These are phyloP conservation scores for Elgonia sp. DNA, from an alignment of 2,888 invertebrate genomes.

Conservation along the genomic window DNA sequence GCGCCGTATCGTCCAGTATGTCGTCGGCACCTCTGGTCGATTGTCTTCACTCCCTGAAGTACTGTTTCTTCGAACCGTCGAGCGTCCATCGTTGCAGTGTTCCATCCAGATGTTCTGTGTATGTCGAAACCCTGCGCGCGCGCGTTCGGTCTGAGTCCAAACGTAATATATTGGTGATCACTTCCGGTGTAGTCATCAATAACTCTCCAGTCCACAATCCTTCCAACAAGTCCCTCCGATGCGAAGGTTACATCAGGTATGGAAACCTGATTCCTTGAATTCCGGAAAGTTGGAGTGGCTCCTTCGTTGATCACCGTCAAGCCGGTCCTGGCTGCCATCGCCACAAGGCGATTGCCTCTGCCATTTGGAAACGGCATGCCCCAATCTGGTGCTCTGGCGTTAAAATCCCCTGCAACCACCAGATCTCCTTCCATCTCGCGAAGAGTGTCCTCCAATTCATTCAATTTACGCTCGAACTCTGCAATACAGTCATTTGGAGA, in stretches of 20 bases:
- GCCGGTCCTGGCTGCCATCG: background rate
- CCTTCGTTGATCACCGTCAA: too few relatives aligned
- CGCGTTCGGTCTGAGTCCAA: slow-evolving; percentile 14
- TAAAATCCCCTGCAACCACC: background rate
- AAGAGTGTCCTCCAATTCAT: background rate
- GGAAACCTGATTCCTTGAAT: too few relatives aligned
- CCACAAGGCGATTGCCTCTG: background rate
- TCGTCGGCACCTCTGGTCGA: background rate
- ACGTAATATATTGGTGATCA: slow-evolving; percentile 73
- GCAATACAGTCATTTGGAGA: background rate
- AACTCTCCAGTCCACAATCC: slow-evolving; percentile 71
- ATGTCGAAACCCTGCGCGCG: background rate
- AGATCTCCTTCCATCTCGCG: background rate
- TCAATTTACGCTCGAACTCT: background rate
- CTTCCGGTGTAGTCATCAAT: slow-evolving; percentile 56
- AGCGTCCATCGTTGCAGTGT: background rate
- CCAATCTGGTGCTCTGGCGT: background rate
- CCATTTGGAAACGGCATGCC: background rate
- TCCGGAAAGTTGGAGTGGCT: too few relatives aligned
- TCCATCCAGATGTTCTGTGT: slow-evolving; percentile 1
- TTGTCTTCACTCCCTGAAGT: background rate
- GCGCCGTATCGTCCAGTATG: background rate
- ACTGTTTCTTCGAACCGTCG: background rate
- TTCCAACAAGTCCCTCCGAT: slow-evolving; percentile 60
- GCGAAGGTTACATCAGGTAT: slow-evolving; percentile 72